Evolutionary conservation across 2,113 vertebrate species (phyloP), one percentile per base, ranked within the genome.

Genomic region (Vidua macroura): DNA sequence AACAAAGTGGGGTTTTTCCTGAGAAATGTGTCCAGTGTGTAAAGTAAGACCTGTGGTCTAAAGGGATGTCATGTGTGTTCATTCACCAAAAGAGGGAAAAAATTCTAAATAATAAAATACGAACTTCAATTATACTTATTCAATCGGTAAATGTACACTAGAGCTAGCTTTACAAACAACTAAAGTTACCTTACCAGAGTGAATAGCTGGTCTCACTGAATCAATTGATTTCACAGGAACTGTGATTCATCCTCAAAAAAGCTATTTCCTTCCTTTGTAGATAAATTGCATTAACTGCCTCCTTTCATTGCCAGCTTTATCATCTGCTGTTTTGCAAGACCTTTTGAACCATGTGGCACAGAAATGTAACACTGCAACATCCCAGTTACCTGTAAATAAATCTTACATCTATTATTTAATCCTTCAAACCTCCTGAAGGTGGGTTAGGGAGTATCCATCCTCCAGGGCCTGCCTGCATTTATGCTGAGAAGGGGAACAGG

Each of bases 361-460:
- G 94, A 97, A 97, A 88, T 44, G 62, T 72, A 88, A 80, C 52
- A 90, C 82, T 83, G 69, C 37, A 92, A 20, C 84, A 82, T 86
- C 68, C 66, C 62, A 86, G 73, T 95, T 75, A 72, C 64, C 77
- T 97, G 97, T 97, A 96, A 97, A 95, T 96, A 96, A 97, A 96
- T 95, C 92, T 97, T 92, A 70, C 49, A 69, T 81, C 78, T 91
- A 86, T 97, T 97, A 97, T 98, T 96, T 90, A 93, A 83, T 95
- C 79, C 60, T 82, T 70, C 91, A 90, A 70, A 22, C 13, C 10
- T 93, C 68, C 88, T 74, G 76, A 86, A 95, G 83, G 78, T 90
- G 73, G 44, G 60, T 66, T 80, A 73, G 84, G 70, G 90, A 93
- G 59, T 63, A 62, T 58, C 56, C 12, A 28, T 78, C 52, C 94